Conservation (phyloP, 2,113 vertebrate species). For the Glaucomys volans region DNA sequence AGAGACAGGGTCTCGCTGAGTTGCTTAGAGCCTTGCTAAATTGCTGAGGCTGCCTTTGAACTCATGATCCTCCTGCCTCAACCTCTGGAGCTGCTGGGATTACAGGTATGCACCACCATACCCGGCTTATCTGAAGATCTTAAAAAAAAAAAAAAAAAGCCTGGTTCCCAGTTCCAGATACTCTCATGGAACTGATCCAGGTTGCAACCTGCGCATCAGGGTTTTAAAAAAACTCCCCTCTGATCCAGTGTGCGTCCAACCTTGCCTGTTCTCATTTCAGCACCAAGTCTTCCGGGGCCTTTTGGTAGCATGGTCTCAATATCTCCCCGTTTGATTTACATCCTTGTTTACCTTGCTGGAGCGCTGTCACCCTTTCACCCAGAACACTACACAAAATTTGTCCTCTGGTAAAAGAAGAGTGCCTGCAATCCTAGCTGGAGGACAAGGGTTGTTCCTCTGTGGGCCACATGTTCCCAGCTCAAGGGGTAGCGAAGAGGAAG, state of each 20-base stretch:
- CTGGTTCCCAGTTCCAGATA: neutral
- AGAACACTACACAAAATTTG: neutral
- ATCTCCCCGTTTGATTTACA: neutral
- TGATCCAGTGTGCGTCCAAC: neutral
- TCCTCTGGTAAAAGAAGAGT: neutral
- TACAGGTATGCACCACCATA: too few species aligned
- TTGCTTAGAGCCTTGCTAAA: too few species aligned
- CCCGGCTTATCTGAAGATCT: neutral
- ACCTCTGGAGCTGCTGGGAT: too few species aligned
- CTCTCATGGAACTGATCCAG: neutral
- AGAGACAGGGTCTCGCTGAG: too few species aligned
- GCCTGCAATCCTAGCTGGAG: neutral
- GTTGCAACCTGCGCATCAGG: neutral
- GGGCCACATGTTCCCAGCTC: neutral
- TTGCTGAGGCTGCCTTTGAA: too few species aligned
- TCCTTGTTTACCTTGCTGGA: constrained; percentile 1
- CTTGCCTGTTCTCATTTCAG: neutral
- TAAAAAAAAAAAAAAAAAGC: neutral
- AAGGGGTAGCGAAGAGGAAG: constrained; percentile 76
- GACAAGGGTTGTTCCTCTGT: constrained; percentile 5
- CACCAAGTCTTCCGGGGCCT: neutral
- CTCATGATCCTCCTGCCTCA: too few species aligned
- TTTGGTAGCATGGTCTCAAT: neutral
- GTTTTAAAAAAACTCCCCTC: neutral
- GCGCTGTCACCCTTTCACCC: neutral